Evolutionary conservation across 2,888 invertebrate species (phyloP), one percentile per base, ranked within the genome.

Genomic region (Colletes collaris): DNA sequence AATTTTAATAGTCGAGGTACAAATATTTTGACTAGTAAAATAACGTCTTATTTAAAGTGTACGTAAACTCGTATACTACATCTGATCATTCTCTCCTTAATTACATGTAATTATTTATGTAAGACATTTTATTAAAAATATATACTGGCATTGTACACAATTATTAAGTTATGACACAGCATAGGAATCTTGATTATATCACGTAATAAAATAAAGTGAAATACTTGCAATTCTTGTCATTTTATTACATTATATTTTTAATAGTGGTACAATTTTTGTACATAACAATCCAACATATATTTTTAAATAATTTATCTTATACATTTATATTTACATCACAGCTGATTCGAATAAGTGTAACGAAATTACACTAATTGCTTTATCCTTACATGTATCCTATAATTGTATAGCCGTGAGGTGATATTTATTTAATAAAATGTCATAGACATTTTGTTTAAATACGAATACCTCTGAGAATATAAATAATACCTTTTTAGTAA

Each of bases 81-180:
- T 76, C 62, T 60, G 16, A 65, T 60, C 49, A 53, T 19, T 37
- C 50, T 37, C 50, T 62, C 56, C 49, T 64, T 62, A 37, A 62
- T 56, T 75, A 70, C 37, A 52, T 64, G 52, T 76, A 72, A 62
- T 37, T 65, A 60, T 62, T 66, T 60, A 60, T 62, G 19, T 77
- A 16, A 13, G 7, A 49, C 71, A 66, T 27, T 49, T 52, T 16
- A 40, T 55, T 63, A 35, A 67, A 16, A 58, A 79, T 63, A 35
- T 64, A 79, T 74, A 62, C 52, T 69, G 66, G 62, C 73, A 78
- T 67, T 85, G 85, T 83, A 85, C 68, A 85, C 85, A 85, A 76
- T 81, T 66, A 77, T 50, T 77, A 81, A 81, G 65, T 77, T 84
- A 78, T 72, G 46, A 68, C 40, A 59, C 58, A 65, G 53, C 13